Base-by-base conservation (phyloP, 2,888 invertebrate genomes). In the Papilio elwesi region DNA sequence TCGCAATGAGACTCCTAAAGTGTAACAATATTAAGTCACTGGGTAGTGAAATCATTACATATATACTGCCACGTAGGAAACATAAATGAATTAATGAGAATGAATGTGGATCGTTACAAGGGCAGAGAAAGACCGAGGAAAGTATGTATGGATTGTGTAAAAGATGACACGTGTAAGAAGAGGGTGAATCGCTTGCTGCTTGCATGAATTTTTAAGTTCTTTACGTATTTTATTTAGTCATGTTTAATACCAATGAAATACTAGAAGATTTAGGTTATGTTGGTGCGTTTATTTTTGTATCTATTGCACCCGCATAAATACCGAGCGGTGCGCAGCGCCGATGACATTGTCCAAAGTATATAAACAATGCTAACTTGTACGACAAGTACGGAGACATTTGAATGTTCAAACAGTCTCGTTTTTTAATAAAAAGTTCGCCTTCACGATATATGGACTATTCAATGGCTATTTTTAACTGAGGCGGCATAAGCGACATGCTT, bases 391-490 rank as follows among this genome's bases (percentile, higher is more conserved):
- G 78, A 80, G 87, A 89, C 87, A 86, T 87, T 85, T 90, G 87
- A 87, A 89, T 89, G 84, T 85, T 81, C 77, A 79, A 81, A 83
- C 80, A 81, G 81, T 81, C 69, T 74, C 76, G 75, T 76, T 72
- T 80, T 81, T 80, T 83, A 82, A 82, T 84, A 80, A 81, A 84
- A 82, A 82, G 76, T 65, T 68, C 57, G 74, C 75, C 78, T 78
- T 79, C 80, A 80, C 75, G 76, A 82, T 77, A 76, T 80, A 83
- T 81, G 82, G 83, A 80, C 83, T 83, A 84, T 80, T 80, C 84
- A 82, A 78, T 76, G 76, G 80, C 81, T 89, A 88, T 88, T 88
- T 89, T 88, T 87, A 86, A 83, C 82, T 75, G 78, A 67, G 73
- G 71, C 59, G 53, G 70, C 71, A 74, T 73, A 73, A 74, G 74